These are phyloP conservation scores for Noctua pronuba DNA, from an alignment of 2,888 invertebrate genomes.

Conservation along the genomic window DNA sequence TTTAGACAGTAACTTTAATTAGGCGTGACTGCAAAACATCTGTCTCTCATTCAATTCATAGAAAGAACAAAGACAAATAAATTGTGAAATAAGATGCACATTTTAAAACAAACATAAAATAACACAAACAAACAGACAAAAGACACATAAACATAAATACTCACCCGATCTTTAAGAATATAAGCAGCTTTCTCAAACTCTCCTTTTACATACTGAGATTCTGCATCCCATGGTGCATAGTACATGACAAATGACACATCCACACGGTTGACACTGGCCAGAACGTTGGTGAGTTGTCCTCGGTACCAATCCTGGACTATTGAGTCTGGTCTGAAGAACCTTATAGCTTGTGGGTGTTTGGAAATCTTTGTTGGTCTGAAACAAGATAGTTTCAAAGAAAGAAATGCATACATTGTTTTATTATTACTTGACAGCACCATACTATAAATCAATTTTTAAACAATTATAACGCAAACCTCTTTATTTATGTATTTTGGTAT, in stretches of 20 bases:
- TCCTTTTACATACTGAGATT: conserved; percentile 93
- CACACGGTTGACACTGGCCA: conserved; percentile 90
- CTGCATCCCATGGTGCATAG: conserved; percentile 98
- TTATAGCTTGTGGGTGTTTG: conserved; percentile 90
- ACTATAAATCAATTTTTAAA: background rate
- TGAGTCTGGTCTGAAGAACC: conserved; percentile 93
- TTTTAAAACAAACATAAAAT: background rate
- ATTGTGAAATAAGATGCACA: too few relatives aligned
- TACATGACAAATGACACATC: conserved; percentile 97
- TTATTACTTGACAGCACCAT: background rate
- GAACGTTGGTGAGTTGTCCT: conserved; percentile 93
- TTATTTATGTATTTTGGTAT: background rate
- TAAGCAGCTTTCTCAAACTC: conserved; percentile 94
- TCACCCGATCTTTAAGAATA: conserved; percentile 93
- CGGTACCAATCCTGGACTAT: conserved; percentile 94
- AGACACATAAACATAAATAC: conserved; percentile 50
- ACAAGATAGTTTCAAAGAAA: conserved; percentile 2
- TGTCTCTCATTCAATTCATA: background rate
- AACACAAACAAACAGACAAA: background rate
- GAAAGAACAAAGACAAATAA: background rate
- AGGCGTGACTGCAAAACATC: background rate
- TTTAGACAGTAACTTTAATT: background rate
- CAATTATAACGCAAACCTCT: background rate
- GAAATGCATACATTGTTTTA: background rate
- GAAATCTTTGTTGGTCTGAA: conserved; percentile 82